Conservation (phyloP, 2,113 vertebrate species). For the Xiphorhynchus elegans region DNA sequence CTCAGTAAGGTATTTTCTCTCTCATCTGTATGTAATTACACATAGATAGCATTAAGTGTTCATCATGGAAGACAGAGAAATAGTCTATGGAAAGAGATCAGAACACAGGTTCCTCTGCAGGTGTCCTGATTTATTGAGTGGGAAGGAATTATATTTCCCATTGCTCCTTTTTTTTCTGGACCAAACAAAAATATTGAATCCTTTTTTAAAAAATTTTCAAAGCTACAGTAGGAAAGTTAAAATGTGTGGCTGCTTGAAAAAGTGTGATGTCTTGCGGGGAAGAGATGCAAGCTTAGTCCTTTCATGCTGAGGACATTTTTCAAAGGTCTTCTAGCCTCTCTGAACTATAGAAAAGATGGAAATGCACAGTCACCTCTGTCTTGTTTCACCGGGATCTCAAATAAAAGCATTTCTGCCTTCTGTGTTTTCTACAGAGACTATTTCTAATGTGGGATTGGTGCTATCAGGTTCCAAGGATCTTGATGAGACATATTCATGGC, state of each 20-base stretch:
- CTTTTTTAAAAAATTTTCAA: not conserved
- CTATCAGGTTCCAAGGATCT: not conserved
- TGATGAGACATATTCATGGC: not conserved
- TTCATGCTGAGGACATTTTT: not conserved
- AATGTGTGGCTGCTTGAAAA: not conserved
- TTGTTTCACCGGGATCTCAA: not conserved
- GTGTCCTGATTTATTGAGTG: not conserved
- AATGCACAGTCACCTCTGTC: not conserved
- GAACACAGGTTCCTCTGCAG: not conserved
- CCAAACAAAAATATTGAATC: not conserved
- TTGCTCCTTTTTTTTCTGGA: not conserved
- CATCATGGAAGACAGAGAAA: not conserved
- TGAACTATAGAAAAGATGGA: not conserved
- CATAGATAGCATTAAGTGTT: not conserved
- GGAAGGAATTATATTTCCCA: not conserved
- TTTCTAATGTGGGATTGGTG: not conserved
- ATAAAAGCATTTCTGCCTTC: not conserved
- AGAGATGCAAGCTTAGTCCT: not conserved
- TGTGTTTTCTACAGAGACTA: not conserved
- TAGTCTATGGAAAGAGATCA: not conserved
- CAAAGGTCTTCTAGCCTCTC: not conserved
- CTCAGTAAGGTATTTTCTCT: not conserved
- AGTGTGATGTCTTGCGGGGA: not conserved
- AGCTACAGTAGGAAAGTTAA: not conserved
- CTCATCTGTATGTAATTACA: not conserved